Percentiles rank a stretch among this genome's conserved stretches.
These are phyloP conservation scores for Epizoanthus ramosus DNA, from an alignment of 92 coral and sea anemone genomes.

Conservation along the genomic window DNA sequence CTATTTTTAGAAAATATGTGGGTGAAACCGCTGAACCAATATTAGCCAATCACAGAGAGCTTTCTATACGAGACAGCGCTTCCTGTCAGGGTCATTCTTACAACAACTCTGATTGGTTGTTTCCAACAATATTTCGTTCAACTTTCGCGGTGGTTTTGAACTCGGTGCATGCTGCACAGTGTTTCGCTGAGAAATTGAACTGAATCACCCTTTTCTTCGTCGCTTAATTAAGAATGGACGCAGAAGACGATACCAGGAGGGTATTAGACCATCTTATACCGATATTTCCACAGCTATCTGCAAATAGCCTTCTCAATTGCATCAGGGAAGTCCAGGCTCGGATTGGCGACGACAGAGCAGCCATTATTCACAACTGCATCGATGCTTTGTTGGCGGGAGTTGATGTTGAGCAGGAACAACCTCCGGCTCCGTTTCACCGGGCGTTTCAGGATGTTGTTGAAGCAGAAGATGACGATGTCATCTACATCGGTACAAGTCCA, in stretches of 20 bases:
- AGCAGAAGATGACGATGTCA: constrained; percentile 60
- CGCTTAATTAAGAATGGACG: constrained; percentile 19
- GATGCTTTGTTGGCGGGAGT: constrained; percentile 49
- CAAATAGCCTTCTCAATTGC: constrained; percentile 49
- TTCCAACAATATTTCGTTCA: background rate
- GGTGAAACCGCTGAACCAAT: constrained; percentile 40
- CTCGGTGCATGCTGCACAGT: background rate
- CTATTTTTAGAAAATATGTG: constrained; percentile 61
- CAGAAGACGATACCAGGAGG: constrained; percentile 46
- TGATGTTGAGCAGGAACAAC: constrained; percentile 2
- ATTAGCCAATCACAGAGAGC: constrained; percentile 20
- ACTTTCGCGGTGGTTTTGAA: background rate
- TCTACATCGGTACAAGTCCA: constrained; percentile 48
- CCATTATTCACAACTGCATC: constrained; percentile 71
- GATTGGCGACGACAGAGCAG: constrained; percentile 65
- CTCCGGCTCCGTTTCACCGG: constrained; percentile 13
- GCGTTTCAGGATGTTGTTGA: no score
- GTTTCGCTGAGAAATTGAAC: constrained; percentile 17
- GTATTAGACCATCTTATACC: constrained; percentile 73
- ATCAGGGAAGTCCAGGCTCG: constrained; percentile 63
- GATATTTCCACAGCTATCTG: constrained; percentile 85
- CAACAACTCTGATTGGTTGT: constrained; percentile 47
- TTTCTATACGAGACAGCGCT: background rate
- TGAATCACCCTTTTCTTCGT: background rate
- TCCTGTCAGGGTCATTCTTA: background rate